Conservation (phyloP, 2,797 vertebrate genomes). For the Hippocampus kuda region DNA sequence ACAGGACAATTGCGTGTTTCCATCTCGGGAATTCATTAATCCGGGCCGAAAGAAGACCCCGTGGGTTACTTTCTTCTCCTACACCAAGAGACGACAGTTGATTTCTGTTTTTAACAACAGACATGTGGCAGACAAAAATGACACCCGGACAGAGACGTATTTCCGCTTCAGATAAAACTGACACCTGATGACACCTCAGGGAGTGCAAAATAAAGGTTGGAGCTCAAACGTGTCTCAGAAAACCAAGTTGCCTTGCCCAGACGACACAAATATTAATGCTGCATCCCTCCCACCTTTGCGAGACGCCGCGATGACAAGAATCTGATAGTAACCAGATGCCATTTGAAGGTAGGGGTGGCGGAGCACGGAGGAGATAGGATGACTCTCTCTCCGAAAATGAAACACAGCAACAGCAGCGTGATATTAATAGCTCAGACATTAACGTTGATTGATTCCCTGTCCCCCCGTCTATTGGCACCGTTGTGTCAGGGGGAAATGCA, state of each 20-base stretch:
- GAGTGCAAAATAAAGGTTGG: too few relatives aligned
- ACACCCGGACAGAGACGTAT: too few relatives aligned
- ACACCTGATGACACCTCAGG: too few relatives aligned
- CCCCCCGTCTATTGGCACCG: neutral
- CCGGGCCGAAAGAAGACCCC: too few relatives aligned
- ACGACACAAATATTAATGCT: neutral
- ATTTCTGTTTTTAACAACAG: too few relatives aligned
- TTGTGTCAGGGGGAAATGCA: neutral
- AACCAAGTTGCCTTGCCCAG: too few relatives aligned
- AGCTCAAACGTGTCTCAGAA: too few relatives aligned
- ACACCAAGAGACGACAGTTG: too few relatives aligned
- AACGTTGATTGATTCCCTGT: neutral
- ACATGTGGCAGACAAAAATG: too few relatives aligned
- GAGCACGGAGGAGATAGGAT: neutral
- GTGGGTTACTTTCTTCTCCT: too few relatives aligned
- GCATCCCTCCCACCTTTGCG: neutral
- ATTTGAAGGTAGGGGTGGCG: neutral
- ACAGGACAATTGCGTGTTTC: neutral
- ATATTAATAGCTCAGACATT: conserved; percentile 7
- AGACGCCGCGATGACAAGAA: neutral
- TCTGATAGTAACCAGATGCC: neutral
- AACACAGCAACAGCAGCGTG: neutral
- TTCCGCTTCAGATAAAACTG: too few relatives aligned
- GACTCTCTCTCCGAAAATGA: neutral
- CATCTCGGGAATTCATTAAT: too few relatives aligned